A percentile compares a stretch with the other conserved stretches of the same genome.
phyloP scores from a whole-genome alignment of 2,888 invertebrate species.

The Eupithecia tripunctaria region DNA sequence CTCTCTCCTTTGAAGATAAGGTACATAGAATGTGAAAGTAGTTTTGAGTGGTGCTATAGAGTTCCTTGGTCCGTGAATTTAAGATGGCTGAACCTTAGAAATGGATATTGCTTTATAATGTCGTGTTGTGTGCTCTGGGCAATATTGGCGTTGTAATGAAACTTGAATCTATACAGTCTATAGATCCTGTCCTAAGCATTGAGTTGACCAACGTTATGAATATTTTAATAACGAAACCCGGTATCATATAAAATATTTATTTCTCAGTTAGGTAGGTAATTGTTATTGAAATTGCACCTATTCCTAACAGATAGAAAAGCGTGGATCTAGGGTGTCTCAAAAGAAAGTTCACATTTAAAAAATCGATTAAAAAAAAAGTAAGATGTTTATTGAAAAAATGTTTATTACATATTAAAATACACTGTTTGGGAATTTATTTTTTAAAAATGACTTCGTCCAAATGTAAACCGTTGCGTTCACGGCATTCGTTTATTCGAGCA shows the following conservation, averaged over 20 bases:
- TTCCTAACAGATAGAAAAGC: no score
- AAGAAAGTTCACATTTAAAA: no score
- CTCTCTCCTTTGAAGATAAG: constrained; percentile 8
- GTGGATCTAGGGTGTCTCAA: no score
- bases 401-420: no score
- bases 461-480: no score
- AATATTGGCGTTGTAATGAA: constrained; percentile 7
- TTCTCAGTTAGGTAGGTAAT: not conserved
- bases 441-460: no score
- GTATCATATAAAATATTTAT: not conserved
- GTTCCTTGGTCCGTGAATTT: constrained; percentile 29
- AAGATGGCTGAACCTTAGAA: constrained; percentile 21
- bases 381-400: no score
- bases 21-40: constrained; percentile 19
- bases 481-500: no score
- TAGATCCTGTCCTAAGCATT: not conserved
- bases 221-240: not conserved
- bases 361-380: no score
- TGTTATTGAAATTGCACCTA: no score
- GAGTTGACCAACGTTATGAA: not conserved
- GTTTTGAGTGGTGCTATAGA: constrained; percentile 20
- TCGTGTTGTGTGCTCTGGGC: constrained; percentile 9
- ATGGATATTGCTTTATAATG: constrained; percentile 31
- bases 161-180: not conserved
- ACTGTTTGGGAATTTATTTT: no score